Evolutionary conservation across 2,888 invertebrate species (phyloP), one percentile per base, ranked within the genome.

Genomic region (Tetramorium bicarinatum): DNA sequence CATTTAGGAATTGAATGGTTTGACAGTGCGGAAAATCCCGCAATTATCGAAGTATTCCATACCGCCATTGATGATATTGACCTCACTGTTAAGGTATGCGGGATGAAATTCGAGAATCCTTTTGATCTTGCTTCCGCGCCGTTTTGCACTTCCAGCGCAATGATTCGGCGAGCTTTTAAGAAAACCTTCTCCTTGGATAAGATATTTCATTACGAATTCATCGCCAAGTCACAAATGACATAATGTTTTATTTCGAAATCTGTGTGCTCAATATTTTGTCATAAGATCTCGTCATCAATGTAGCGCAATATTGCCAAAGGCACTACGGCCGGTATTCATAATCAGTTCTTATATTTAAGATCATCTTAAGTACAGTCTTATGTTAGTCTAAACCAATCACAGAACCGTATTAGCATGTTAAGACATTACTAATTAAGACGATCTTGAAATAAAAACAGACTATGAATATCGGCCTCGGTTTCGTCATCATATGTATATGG

Each of bases 111-210:
- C 93, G 97, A 98, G 95, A 99, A 99, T 95, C 99, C 99, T 0
- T 99, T 99, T 93, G 99, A 99, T 0, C 95, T 99, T 86, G 99
- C 99, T 3, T 99, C 99, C 76, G 99, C 99, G 0, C 99, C 99
- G 0, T 99, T 99, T 3, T 98, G 99, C 8, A 99, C 99, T 1
- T 97, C 97, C 83, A 96, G 98, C 3, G 97, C 99, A 0, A 99
- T 99, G 99, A 99, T 99, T 69, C 96, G 99, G 7, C 96, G 99
- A 86, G 97, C 98, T 21, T 99, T 99, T 94, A 97, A 99, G 94
- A 99, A 99, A 95, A 99, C 99, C 0, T 99, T 98, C 94, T 96
- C 97, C 4, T 95, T 99, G 21, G 98, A 99, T 94, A 99, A 99
- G 96, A 98, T 98, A 95, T n/a, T 11, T 44, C 1, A 52, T 89